Percentiles rank a stretch among this genome's conserved stretches.
phyloP scores from a whole-genome alignment of 2,113 vertebrate species.

The Urocolius indicus region DNA sequence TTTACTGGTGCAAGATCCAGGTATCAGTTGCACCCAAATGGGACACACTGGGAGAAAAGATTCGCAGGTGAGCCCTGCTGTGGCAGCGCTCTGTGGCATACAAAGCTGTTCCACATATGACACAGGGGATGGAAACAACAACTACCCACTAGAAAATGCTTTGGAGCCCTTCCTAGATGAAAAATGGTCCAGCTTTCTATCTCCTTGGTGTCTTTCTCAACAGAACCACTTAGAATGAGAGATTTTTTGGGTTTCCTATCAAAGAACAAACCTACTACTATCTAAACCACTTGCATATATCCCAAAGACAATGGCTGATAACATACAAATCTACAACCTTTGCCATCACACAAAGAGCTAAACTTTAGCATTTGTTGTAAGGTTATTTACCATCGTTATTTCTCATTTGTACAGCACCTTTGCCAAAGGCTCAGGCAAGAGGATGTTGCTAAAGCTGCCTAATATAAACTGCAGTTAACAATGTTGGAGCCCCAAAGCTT shows the following conservation, averaged over 20 bases:
- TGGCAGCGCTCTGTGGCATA: not conserved
- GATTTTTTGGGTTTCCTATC: not conserved
- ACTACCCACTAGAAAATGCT: not conserved
- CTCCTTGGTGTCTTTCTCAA: not conserved
- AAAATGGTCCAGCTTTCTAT: not conserved
- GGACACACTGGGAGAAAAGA: not conserved
- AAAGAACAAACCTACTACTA: not conserved
- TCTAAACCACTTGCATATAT: not conserved
- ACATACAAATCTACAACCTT: not conserved
- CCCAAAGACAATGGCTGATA: not conserved
- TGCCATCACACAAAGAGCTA: not conserved
- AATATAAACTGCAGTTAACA: not conserved
- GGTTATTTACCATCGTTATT: not conserved
- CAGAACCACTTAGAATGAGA: not conserved
- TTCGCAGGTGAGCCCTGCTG: accelerated
- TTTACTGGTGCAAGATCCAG: not conserved
- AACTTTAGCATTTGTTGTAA: not conserved
- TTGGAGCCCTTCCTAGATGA: not conserved
- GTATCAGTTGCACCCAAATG: not conserved
- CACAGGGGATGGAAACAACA: not conserved
- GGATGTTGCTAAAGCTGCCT: not conserved
- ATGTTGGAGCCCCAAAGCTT: not conserved
- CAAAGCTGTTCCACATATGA: not conserved
- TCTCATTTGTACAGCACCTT: not conserved
- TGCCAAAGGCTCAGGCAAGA: not conserved